These are phyloP conservation scores for Isaurus tuberculatus DNA, from an alignment of 92 coral and sea anemone genomes.

Conservation along the genomic window DNA sequence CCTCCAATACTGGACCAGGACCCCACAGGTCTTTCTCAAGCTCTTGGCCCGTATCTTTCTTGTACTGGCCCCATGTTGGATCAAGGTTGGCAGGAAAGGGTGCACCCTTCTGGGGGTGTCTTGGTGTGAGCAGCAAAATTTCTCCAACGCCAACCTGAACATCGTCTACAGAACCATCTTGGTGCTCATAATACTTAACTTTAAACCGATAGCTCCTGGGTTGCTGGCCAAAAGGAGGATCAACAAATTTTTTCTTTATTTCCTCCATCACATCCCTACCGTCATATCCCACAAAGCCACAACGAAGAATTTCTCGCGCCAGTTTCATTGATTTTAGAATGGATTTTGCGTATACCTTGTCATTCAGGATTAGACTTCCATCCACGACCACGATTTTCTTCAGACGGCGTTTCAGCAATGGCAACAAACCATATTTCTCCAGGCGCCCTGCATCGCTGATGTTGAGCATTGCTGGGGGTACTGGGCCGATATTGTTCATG, in stretches of 20 bases:
- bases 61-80: conserved; percentile 81
- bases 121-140: conserved; percentile 78
- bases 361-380: conserved; percentile 71
- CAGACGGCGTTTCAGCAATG: conserved; percentile 76
- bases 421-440: conserved; percentile 83
- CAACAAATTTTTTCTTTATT: conserved; percentile 70
- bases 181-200: conserved; percentile 77
- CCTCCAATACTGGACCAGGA: conserved; percentile 77
- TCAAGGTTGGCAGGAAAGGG: conserved; percentile 59
- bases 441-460: conserved; percentile 90
- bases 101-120: conserved; percentile 83
- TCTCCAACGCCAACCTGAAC: conserved; percentile 76
- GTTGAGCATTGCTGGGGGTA: conserved; percentile 80
- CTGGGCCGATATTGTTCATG: conserved; percentile 82
- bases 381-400: conserved; percentile 80
- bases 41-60: conserved; percentile 68
- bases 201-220: conserved; percentile 85
- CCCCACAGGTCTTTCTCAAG: conserved; percentile 82
- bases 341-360: conserved; percentile 67
- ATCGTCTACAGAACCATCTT: conserved; percentile 31
- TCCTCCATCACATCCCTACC: conserved; percentile 83
- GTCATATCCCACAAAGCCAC: conserved; percentile 81
- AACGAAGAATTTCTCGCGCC: conserved; percentile 72
- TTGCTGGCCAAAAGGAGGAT: conserved; percentile 54
- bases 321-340: conserved; percentile 72